Evolutionary conservation across 2,797 vertebrate species (phyloP), one percentile per base, ranked within the genome.

Genomic region (Halcyon leucocephala): DNA sequence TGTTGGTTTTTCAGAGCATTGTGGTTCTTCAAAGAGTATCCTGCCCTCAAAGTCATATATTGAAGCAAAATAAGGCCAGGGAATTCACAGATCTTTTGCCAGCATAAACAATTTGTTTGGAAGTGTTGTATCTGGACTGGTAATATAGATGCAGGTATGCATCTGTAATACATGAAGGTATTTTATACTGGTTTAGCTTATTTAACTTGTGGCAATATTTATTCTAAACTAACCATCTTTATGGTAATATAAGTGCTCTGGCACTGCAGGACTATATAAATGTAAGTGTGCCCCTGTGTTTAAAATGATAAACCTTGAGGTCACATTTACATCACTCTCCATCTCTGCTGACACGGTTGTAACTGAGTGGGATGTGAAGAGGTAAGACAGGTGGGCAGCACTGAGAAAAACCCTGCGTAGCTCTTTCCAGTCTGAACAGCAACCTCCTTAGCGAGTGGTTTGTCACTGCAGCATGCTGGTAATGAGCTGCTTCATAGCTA

Each of bases 111-210:
- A 44, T 60, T 76, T 41, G 1, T 44, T 89, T 42, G 14, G 8
- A 79, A 66, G 20, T 44, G 9, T 76, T 88, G 4, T 41, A 49
- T 55, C 17, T 66, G 77, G 52, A 70, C 51, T n/a, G 25, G 35
- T 44, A 33, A 12, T 28, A 55, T 13, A 76, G 73, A 77, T 3
- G 3, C 9, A 49, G 22, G 79, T 91, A 25, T 70, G 51, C 24
- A 51, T 15, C 49, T 51, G 28, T 44, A 46, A 5, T 42, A 51
- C 49, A 39, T 73, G n/a, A 33, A 73, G 35, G 25, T 48, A 19
- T 77, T 86, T 93, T 71, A 39, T 54, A 61, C 33, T 70, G n/a
- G 19, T 82, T 93, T 74, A 12, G 4, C 22, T 91, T 73, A 73
- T 89, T 77, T 72, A 62, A 65, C 44, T 54, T 72, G 31, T 42